These are phyloP conservation scores for Cetoscarus ocellatus DNA, from an alignment of 2,797 vertebrate genomes.

Conservation along the genomic window DNA sequence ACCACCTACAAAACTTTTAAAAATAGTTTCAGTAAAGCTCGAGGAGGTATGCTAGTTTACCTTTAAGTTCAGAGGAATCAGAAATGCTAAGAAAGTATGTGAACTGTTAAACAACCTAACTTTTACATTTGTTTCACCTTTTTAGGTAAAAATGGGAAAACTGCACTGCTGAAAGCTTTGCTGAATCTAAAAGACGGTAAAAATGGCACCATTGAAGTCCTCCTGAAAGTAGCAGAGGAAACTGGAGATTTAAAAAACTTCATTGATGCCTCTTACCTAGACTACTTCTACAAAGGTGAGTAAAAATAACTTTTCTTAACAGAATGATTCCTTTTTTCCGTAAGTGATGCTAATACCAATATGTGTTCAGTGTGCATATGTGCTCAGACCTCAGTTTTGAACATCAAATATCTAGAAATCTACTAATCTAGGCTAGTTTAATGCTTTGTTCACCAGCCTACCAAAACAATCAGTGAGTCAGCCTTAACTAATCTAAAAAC, in stretches of 20 bases:
- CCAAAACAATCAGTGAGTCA: too few relatives aligned
- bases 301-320: not conserved
- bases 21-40: too few relatives aligned
- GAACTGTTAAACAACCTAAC: not conserved
- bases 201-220: slow-evolving; percentile 87
- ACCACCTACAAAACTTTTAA: not conserved
- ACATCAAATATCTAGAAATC: too few relatives aligned
- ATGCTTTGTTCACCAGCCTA: too few relatives aligned
- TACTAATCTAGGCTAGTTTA: too few relatives aligned
- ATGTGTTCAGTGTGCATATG: too few relatives aligned
- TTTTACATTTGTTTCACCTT: not conserved
- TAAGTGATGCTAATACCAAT: not conserved
- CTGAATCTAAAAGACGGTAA: slow-evolving; percentile 89
- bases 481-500: too few relatives aligned
- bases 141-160: slow-evolving; percentile 91
- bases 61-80: not conserved
- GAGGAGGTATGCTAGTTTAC: too few relatives aligned
- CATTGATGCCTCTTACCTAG: slow-evolving; percentile 62
- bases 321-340: not conserved
- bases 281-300: slow-evolving; percentile 61
- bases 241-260: slow-evolving; percentile 75
- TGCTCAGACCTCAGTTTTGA: too few relatives aligned
- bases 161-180: slow-evolving; percentile 91
- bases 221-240: slow-evolving; percentile 90
- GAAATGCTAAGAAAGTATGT: too few relatives aligned